phyloP scores from a whole-genome alignment of 2,888 invertebrate genomes.

The Eugnorisma glareosa region DNA sequence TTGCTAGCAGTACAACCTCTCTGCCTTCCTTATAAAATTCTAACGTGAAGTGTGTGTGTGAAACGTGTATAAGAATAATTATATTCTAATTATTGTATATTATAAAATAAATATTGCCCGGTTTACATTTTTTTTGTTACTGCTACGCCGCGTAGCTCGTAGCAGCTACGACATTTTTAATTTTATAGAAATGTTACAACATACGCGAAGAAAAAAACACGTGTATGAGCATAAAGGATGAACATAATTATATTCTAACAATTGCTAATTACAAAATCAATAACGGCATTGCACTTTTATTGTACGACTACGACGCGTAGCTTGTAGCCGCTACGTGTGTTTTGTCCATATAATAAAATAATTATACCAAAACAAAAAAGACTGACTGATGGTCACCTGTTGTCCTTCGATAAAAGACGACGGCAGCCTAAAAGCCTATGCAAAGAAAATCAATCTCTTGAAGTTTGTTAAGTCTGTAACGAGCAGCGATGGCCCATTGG shows the following conservation, averaged over 20 bases:
- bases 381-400: neutral
- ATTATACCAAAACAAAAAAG: neutral
- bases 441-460: conserved; percentile 3
- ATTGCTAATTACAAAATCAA: neutral
- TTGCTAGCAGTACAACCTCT: neutral
- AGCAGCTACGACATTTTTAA: conserved; percentile 22
- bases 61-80: conserved; percentile 8
- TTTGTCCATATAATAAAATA: neutral
- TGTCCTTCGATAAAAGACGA: conserved; percentile 2
- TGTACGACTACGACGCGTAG: conserved; percentile 12
- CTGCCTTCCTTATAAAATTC: neutral
- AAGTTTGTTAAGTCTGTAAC: conserved; percentile 8
- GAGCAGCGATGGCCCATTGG: too few species aligned
- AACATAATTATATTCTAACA: neutral
- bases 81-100: conserved; percentile 16
- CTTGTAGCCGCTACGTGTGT: conserved; percentile 16
- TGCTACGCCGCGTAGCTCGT: conserved; percentile 33
- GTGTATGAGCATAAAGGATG: neutral
- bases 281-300: neutral
- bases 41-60: neutral
- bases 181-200: too few species aligned
- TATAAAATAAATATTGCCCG: conserved; percentile 10
- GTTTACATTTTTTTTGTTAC: neutral
- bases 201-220: neutral
- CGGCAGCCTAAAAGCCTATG: neutral